Conservation (phyloP, 1,140 invertebrate species). For the Orussus abietinus region DNA sequence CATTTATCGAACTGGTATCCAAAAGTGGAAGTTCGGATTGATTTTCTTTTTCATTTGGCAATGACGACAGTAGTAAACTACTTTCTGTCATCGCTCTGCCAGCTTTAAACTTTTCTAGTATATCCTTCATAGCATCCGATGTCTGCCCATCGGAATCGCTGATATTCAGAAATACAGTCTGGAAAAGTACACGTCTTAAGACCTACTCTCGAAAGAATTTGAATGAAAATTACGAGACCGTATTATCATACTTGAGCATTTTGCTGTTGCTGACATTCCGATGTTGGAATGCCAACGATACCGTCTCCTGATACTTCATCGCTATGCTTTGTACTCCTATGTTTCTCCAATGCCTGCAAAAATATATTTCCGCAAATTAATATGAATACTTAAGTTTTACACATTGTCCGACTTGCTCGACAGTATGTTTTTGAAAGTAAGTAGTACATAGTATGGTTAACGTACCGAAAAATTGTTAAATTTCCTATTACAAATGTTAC, state of each 20-base stretch:
- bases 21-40: slow-evolving; percentile 15
- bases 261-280: slow-evolving; percentile 18
- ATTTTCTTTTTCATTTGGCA: slow-evolving; percentile 14
- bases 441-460: neutral
- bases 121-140: slow-evolving; percentile 18
- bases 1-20: slow-evolving; percentile 17
- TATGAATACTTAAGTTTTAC: neutral
- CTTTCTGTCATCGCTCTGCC: slow-evolving; percentile 14
- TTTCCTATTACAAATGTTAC: slow-evolving; percentile 24
- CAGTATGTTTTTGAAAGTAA: neutral
- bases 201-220: neutral
- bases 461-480: slow-evolving; percentile 16
- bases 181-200: neutral
- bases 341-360: slow-evolving; percentile 14
- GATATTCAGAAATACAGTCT: slow-evolving; percentile 16
- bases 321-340: slow-evolving; percentile 16
- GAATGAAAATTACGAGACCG: neutral
- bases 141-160: slow-evolving; percentile 18
- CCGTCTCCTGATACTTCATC: slow-evolving; percentile 1
- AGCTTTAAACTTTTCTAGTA: slow-evolving; percentile 16
- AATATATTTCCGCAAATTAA: slow-evolving; percentile 1
- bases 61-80: neutral
- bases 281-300: slow-evolving; percentile 13
- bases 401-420: slow-evolving; percentile 2
- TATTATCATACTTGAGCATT: slow-evolving; percentile 10